Evolutionary conservation across 2,888 invertebrate species (phyloP), one percentile per base, ranked within the genome.

Genomic region (Meiosimyza platycephala): DNA sequence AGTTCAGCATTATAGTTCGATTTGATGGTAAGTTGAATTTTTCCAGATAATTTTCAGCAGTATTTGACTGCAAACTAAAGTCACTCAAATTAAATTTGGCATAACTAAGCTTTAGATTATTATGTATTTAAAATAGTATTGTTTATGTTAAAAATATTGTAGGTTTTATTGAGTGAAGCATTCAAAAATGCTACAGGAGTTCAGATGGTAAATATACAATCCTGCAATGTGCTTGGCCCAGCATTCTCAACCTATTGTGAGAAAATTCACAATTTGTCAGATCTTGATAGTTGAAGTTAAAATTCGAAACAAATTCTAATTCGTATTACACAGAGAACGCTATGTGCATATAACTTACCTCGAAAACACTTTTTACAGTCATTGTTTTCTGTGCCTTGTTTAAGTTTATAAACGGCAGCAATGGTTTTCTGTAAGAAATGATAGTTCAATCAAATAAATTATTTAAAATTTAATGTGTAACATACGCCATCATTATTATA

Each of bases 211-310:
- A 28, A 4, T 28, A 28, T 28, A 4, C 28, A 28, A 28, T 28
- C 7, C 16, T n/a, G 62, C 22, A 72, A 28, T 13, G 68, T 40
- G 15, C 68, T 72, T 6, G 72, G 72, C 4, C 72, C 72, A 15
- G 3, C 54, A 28, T 60, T 60, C 28, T 28, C 28, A 22, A 60
- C 60, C 33, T 60, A 33, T 9, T 3, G 15, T 2, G 33, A 28
- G 11, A 54, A 7, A 54, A 7, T 9, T 28, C 3, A 28, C 4
- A n/a, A n/a, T n/a, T n/a, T n/a, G n/a, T n/a, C n/a, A n/a, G n/a
- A 28, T 4, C 28, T 28, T 28, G 28, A 28, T 28, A 28, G 28
- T 28, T 28, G 3, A 28, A 28, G 2, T 28, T 28, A 28, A 28
- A 28, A 3, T 28, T 28, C 3, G 28, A 28, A 28, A 4, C 28